These are phyloP conservation scores for Rotaria macrura DNA, from an alignment of 2,888 invertebrate genomes.

Conservation along the genomic window DNA sequence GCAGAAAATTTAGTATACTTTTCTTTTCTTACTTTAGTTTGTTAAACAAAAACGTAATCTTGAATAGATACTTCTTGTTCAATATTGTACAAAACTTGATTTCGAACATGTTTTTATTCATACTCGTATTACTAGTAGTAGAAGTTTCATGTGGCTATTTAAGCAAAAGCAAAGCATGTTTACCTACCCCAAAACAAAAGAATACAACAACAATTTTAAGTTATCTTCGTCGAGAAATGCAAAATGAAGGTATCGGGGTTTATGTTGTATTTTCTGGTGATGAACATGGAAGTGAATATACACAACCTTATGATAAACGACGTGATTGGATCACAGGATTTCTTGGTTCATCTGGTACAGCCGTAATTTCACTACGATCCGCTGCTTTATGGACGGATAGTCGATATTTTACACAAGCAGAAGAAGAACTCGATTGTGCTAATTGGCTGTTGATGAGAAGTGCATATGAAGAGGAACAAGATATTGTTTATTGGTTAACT, in stretches of 20 bases:
- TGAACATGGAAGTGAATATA: conserved; percentile 31
- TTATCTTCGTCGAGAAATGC: neutral
- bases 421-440: conserved; percentile 61
- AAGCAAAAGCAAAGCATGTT: neutral
- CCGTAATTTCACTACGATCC: conserved; percentile 63
- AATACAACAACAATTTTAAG: neutral
- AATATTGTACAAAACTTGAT: neutral
- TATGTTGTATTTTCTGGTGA: conserved; percentile 19
- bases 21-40: neutral
- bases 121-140: neutral
- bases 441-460: conserved; percentile 85
- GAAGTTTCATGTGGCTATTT: neutral
- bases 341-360: conserved; percentile 56
- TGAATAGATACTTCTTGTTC: neutral
- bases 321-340: conserved; percentile 29
- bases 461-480: conserved; percentile 50
- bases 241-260: neutral
- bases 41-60: neutral
- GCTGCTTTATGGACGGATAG: conserved; percentile 89
- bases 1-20: neutral
- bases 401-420: conserved; percentile 81
- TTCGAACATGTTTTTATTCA: neutral
- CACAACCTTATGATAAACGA: conserved; percentile 26
- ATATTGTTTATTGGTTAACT: conserved; percentile 44
- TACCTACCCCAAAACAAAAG: neutral